A percentile compares a stretch with the other conserved stretches of the same genome.
These are phyloP conservation scores for Homarus americanus DNA, from an alignment of 1,140 invertebrate genomes.

Conservation along the genomic window DNA sequence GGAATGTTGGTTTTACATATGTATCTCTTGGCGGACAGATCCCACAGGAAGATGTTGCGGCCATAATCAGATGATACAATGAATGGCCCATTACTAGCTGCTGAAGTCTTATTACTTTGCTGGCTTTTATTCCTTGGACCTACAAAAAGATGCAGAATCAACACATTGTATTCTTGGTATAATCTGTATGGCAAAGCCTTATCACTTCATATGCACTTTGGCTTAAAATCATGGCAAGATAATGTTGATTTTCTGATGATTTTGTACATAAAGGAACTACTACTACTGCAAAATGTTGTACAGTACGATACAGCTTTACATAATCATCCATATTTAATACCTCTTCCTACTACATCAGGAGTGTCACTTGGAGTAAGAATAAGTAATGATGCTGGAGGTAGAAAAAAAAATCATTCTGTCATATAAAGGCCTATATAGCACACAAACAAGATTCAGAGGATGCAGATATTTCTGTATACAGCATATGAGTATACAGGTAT, in stretches of 20 bases:
- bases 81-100: slow-evolving; percentile 29
- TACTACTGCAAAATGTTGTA: too few relatives aligned
- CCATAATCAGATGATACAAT: slow-evolving; percentile 69
- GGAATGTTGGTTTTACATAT: slow-evolving; percentile 43
- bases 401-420: too few relatives aligned
- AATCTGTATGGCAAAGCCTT: neutral
- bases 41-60: slow-evolving; percentile 65
- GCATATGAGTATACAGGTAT: too few relatives aligned
- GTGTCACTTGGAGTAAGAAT: too few relatives aligned
- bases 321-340: too few relatives aligned
- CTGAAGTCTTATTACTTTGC: neutral
- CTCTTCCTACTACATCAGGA: too few relatives aligned
- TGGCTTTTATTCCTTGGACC: neutral
- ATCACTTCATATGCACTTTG: too few relatives aligned
- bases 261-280: neutral
- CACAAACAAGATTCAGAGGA: too few relatives aligned
- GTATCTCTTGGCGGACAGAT: slow-evolving; percentile 59
- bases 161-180: neutral
- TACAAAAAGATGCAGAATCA: neutral
- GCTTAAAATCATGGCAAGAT: neutral
- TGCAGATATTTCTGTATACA: too few relatives aligned
- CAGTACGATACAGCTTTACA: too few relatives aligned
- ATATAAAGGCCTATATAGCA: too few relatives aligned
- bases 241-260: neutral
- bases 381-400: too few relatives aligned